A percentile compares a stretch with the other conserved stretches of the same genome.
These are phyloP conservation scores for Sitta carolinensis DNA, from an alignment of 2,797 vertebrate species.

Conservation along the genomic window DNA sequence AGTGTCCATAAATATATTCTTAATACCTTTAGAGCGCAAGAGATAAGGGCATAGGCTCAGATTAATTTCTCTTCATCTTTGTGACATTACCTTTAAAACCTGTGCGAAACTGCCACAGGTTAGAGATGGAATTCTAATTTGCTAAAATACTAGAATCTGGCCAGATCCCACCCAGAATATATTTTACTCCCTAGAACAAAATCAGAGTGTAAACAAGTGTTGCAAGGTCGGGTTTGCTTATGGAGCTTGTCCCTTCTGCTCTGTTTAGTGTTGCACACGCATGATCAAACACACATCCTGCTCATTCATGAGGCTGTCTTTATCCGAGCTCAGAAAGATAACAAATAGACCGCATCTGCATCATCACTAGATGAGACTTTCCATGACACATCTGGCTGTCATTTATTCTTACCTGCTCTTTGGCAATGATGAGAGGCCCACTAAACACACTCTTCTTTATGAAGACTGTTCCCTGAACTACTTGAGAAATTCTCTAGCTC, in stretches of 20 bases:
- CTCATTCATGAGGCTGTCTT: not conserved
- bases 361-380: not conserved
- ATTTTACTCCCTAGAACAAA: not conserved
- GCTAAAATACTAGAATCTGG: not conserved
- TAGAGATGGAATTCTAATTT: not conserved
- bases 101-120: not conserved
- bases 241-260: not conserved
- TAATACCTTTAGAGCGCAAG: not conserved
- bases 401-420: not conserved
- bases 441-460: not conserved
- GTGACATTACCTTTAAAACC: not conserved
- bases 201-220: not conserved
- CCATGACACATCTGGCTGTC: not conserved
- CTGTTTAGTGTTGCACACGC: not conserved
- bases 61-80: not conserved
- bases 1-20: not conserved
- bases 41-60: not conserved
- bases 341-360: not conserved
- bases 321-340: not conserved
- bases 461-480: not conserved
- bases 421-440: not conserved
- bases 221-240: not conserved
- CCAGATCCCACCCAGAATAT: not conserved
- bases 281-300: not conserved
- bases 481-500: not conserved